A percentile compares a stretch with the other conserved stretches of the same genome.
These are phyloP conservation scores for Corythornis vintsioides DNA, from an alignment of 2,113 vertebrate genomes.

Conservation along the genomic window DNA sequence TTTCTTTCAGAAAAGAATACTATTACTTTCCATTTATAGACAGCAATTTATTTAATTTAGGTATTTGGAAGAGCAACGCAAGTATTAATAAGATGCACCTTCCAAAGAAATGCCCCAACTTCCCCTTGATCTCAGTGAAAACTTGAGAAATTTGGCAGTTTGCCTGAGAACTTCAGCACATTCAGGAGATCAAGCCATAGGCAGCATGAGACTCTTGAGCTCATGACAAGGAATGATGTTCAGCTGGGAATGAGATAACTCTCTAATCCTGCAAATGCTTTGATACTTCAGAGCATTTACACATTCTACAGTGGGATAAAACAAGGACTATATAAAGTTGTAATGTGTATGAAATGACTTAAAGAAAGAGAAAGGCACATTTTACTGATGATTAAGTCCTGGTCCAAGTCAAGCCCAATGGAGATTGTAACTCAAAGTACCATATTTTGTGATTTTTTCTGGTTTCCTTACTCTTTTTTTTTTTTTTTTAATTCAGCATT, in stretches of 20 bases:
- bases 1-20: slow-evolving; percentile 31
- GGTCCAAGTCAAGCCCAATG: background rate
- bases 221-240: slow-evolving; percentile 40
- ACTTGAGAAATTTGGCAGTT: slow-evolving; percentile 47
- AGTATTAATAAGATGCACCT: slow-evolving; percentile 39
- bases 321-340: background rate
- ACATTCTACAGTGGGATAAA: slow-evolving; percentile 8
- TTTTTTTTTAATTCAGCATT: background rate
- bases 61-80: slow-evolving; percentile 13
- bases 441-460: background rate
- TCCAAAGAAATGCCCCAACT: slow-evolving; percentile 20
- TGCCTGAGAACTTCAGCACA: slow-evolving; percentile 32
- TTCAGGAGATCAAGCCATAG: slow-evolving; percentile 43
- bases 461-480: background rate
- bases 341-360: background rate
- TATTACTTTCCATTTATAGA: slow-evolving; percentile 18
- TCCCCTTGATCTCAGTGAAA: slow-evolving; percentile 51
- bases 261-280: background rate
- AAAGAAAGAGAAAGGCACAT: background rate
- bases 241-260: background rate
- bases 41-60: slow-evolving; percentile 25
- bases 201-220: background rate
- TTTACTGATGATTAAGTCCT: background rate
- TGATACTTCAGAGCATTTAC: slow-evolving; percentile 22
- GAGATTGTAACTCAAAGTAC: background rate